Base-by-base conservation (phyloP, 2,797 vertebrate species). In the Muscicapa striata region DNA sequence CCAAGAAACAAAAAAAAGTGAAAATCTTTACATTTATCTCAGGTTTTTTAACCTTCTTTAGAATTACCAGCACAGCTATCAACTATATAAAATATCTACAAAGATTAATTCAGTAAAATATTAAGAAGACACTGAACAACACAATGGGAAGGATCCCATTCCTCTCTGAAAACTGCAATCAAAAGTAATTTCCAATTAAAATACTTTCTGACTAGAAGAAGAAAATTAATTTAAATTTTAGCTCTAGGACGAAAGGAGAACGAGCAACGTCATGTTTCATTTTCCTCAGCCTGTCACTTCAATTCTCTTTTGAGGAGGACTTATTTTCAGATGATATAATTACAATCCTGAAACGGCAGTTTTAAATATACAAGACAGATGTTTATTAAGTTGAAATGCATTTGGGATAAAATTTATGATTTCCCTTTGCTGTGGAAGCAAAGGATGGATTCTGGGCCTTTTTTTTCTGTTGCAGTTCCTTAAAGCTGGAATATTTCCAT, bases 141-240 rank as follows among this genome's bases (percentile, higher is more conserved):
- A 51, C 66, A 76, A 54, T 49, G 9, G 66, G 45, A 91, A 92
- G 41, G 79, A 87, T 66, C n/a, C 40, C 61, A 54, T 68, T 89
- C 32, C 62, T 83, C 48, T 73, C 78, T 86, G 55, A 89, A 95
- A 95, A 90, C 75, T 61, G 82, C 94, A 97, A 96, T 96, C 83
- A 95, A 87, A 97, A 97, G 89, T 97, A 96, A 96, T 96, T 97
- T 96, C 94, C 93, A 97, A 97, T 98, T 97, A 97, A 97, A 97
- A 97, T 93, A 96, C 94, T 94, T 97, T 79, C 85, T 93, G 92
- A 95, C 91, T 91, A 91, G 95, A 95, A 87, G 92, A 93, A 78
- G 90, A 94, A 97, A 97, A 97, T 97, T 96, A 97, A 97, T 97
- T 96, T 96, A 94, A 96, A 97, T 97, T 94, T 95, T 96, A 94